phyloP scores from a whole-genome alignment of 2,113 vertebrate genomes.

The Cervus canadensis region DNA sequence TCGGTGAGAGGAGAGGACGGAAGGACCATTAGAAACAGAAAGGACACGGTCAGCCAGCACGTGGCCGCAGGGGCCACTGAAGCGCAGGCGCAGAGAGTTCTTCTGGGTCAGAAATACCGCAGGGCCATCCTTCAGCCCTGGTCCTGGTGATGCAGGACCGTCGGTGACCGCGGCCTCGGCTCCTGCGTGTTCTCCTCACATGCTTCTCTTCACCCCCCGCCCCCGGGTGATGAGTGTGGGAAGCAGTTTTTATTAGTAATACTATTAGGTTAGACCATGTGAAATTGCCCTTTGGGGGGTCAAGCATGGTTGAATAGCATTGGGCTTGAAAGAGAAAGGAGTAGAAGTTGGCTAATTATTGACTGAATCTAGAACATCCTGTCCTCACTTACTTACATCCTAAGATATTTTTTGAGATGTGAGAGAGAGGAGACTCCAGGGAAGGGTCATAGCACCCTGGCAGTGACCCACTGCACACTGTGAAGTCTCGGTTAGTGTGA shows the following conservation, averaged over 20 bases:
- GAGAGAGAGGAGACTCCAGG: not conserved
- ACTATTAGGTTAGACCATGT: fast-evolving
- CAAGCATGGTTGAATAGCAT: not conserved
- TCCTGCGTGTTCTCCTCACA: fast-evolving
- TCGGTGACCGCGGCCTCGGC: fast-evolving
- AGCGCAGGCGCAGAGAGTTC: fast-evolving
- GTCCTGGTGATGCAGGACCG: fast-evolving
- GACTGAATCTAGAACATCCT: not conserved
- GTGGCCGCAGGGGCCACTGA: fast-evolving
- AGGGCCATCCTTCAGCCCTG: fast-evolving
- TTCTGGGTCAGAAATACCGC: fast-evolving
- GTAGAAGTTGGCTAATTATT: not conserved
- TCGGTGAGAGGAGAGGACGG: fast-evolving
- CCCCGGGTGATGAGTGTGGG: fast-evolving
- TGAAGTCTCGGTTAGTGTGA: fast-evolving
- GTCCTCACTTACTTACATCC: not conserved
- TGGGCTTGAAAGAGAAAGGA: not conserved
- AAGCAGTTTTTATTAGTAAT: not conserved
- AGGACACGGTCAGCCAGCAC: fast-evolving
- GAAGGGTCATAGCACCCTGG: not conserved
- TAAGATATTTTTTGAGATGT: not conserved
- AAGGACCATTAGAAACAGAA: fast-evolving
- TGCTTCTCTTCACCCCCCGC: fast-evolving
- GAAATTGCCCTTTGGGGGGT: not conserved
- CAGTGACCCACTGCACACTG: fast-evolving